phyloP scores from a whole-genome alignment of 2,888 invertebrate species.

The Abscondita cerata region DNA sequence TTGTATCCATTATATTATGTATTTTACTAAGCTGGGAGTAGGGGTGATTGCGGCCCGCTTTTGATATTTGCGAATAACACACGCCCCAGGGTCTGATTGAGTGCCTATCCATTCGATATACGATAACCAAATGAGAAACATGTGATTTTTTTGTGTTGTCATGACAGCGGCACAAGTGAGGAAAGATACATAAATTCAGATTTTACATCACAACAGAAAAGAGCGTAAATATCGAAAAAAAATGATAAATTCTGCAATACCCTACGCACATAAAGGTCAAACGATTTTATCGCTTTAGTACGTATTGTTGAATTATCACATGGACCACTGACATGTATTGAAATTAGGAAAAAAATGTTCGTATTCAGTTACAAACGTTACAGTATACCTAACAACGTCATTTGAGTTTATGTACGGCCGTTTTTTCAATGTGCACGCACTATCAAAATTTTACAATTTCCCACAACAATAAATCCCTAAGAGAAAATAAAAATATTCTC shows the following conservation, averaged over 20 bases:
- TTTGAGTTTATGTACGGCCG: too few relatives aligned
- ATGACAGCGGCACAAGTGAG: constrained; percentile 41
- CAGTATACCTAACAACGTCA: constrained; percentile 1
- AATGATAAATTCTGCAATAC: constrained; percentile 28
- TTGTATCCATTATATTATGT: constrained; percentile 58
- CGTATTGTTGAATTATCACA: constrained; percentile 27
- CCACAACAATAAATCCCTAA: too few relatives aligned
- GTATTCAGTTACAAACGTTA: constrained; percentile 3
- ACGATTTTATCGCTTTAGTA: constrained; percentile 29
- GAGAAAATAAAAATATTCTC: too few relatives aligned
- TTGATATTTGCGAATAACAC: constrained; percentile 53
- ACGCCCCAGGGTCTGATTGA: constrained; percentile 52
- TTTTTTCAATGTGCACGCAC: too few relatives aligned
- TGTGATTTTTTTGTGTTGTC: constrained; percentile 51
- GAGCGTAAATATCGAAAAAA: constrained; percentile 32
- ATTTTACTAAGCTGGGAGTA: constrained; percentile 54
- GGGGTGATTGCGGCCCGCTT: constrained; percentile 48
- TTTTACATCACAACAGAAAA: constrained; percentile 28
- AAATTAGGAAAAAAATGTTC: constrained; percentile 21
- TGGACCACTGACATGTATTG: constrained; percentile 20
- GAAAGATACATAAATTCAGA: constrained; percentile 35
- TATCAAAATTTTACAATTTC: too few relatives aligned
- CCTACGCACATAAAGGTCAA: constrained; percentile 30
- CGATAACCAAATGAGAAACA: constrained; percentile 54
- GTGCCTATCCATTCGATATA: constrained; percentile 52